phyloP scores from a whole-genome alignment of 1,140 invertebrate genomes.

The Drosophila parabipectinata region DNA sequence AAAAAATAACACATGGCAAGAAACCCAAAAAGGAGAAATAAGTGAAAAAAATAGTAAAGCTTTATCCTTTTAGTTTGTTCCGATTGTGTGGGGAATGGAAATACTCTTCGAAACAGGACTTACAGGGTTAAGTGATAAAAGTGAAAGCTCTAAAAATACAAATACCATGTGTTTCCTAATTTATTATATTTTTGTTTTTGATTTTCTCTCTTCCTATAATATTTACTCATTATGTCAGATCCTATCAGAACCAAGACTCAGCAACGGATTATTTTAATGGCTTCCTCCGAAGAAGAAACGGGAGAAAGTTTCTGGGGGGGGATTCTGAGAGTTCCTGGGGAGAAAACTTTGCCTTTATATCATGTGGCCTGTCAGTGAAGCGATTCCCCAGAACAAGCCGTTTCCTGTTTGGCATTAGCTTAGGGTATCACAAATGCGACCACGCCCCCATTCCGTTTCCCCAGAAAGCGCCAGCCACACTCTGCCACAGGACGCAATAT shows the following conservation, averaged over 20 bases:
- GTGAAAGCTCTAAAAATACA: neutral
- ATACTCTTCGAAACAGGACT: slow-evolving; percentile 12
- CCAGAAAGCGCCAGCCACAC: neutral
- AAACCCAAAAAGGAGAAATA: slow-evolving; percentile 16
- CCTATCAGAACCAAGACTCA: slow-evolving; percentile 2
- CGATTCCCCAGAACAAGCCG: slow-evolving; percentile 11
- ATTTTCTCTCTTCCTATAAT: slow-evolving; percentile 5
- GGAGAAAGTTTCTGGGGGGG: neutral
- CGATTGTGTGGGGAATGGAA: slow-evolving; percentile 29
- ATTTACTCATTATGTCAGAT: slow-evolving; percentile 38
- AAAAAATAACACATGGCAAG: slow-evolving; percentile 4
- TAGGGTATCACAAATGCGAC: slow-evolving; percentile 10
- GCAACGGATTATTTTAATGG: slow-evolving; percentile 14
- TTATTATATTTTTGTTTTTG: neutral
- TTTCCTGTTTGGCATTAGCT: neutral
- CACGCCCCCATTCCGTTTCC: neutral
- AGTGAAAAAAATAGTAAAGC: slow-evolving; percentile 11
- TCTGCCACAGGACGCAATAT: slow-evolving; percentile 22
- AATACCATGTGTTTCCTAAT: neutral
- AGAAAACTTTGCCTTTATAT: slow-evolving; percentile 33
- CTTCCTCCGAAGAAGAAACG: neutral
- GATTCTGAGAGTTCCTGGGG: neutral
- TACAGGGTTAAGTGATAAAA: neutral
- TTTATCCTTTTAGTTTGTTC: slow-evolving; percentile 23
- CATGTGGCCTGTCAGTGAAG: slow-evolving; percentile 32